Conservation (phyloP, 1,140 invertebrate species). For the Charaxes varanes region DNA sequence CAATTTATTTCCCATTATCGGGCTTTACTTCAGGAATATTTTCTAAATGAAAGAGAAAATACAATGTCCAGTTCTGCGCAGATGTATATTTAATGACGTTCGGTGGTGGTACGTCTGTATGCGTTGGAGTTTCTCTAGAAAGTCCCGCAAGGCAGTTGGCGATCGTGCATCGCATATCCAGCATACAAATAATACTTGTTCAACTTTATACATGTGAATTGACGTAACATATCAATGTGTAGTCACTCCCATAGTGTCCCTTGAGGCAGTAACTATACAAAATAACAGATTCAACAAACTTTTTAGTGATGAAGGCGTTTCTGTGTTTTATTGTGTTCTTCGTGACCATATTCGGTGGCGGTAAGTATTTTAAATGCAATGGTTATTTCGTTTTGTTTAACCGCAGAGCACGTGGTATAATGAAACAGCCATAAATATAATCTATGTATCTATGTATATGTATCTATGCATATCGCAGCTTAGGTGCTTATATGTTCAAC, state of each 20-base stretch:
- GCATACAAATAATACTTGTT: slow-evolving; percentile 58
- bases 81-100: slow-evolving; percentile 36
- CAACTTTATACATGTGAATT: slow-evolving; percentile 44
- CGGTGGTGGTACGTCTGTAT: slow-evolving; percentile 36
- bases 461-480: no score
- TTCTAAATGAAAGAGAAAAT: slow-evolving; percentile 15
- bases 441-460: no score
- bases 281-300: slow-evolving; percentile 36
- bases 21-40: slow-evolving; percentile 4
- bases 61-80: slow-evolving; percentile 14
- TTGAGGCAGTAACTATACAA: slow-evolving; percentile 44
- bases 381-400: no score
- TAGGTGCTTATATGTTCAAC: no score
- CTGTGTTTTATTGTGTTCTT: slow-evolving; percentile 28
- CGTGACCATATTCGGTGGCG: slow-evolving; percentile 16
- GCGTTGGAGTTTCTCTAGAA: slow-evolving; percentile 64
- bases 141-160: slow-evolving; percentile 55
- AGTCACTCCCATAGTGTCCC: slow-evolving; percentile 56
- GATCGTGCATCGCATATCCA: slow-evolving; percentile 41
- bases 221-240: slow-evolving; percentile 41
- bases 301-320: slow-evolving; percentile 30
- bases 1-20: slow-evolving; percentile 24
- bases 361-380: slow-evolving; percentile 30
- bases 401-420: no score
- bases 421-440: no score